These are phyloP conservation scores for Oreotrochilus melanogaster DNA, from an alignment of 2,113 vertebrate genomes.

Conservation along the genomic window DNA sequence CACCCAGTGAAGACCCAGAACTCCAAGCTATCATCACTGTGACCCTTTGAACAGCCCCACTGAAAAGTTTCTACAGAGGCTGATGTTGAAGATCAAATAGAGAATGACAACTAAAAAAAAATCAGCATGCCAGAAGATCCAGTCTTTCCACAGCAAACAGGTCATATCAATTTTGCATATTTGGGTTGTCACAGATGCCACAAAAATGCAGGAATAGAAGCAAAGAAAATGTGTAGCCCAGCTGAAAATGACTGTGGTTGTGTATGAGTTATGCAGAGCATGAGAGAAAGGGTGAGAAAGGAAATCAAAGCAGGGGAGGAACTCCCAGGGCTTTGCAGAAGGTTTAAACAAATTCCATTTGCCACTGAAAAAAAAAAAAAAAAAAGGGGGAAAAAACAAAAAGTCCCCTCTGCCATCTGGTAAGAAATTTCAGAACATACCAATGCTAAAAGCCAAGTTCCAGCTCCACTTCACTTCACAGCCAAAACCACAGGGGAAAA, in stretches of 20 bases:
- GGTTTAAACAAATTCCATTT: background rate
- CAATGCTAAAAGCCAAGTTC: background rate
- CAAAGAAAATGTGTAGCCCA: background rate
- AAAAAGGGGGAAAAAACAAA: fast-evolving
- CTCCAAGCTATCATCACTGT: background rate
- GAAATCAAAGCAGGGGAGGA: background rate
- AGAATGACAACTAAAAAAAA: background rate
- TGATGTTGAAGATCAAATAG: background rate
- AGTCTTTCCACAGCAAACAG: background rate
- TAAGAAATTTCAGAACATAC: conserved; percentile 17
- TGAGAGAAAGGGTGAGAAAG: fast-evolving
- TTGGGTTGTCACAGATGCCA: background rate
- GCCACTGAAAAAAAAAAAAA: background rate
- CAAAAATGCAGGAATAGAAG: background rate
- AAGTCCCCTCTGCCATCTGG: background rate
- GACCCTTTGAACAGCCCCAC: background rate
- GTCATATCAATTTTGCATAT: background rate
- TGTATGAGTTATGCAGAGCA: background rate
- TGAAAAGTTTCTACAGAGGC: background rate
- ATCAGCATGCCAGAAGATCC: background rate
- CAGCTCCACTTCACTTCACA: background rate
- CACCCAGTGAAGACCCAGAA: background rate
- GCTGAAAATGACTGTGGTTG: background rate
- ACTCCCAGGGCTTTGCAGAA: background rate
- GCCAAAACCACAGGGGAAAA: conserved; percentile 30